A percentile compares a stretch with the other conserved stretches of the same genome.
These are phyloP conservation scores for Gadopsis bispinosus DNA, from an alignment of 2,797 vertebrate genomes.

Conservation along the genomic window DNA sequence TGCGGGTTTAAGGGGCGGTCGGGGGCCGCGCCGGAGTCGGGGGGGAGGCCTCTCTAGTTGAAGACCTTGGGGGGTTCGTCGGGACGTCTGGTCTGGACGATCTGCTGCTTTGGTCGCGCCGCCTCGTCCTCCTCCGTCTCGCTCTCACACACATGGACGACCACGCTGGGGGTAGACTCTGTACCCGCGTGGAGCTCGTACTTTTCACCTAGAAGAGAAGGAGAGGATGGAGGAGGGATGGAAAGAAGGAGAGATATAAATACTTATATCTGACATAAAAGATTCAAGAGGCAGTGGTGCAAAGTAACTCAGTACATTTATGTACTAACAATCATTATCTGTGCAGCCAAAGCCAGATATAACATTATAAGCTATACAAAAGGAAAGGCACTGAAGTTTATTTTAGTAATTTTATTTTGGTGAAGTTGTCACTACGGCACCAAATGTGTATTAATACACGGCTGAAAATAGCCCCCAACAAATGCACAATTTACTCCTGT, in stretches of 20 bases:
- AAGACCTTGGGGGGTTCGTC: slow-evolving; percentile 85
- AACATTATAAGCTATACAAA: background rate
- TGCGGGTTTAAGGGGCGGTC: slow-evolving; percentile 71
- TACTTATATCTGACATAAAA: no score
- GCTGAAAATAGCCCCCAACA: background rate
- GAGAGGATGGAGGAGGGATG: background rate
- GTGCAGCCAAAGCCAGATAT: background rate
- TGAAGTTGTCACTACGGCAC: background rate
- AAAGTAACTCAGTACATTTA: no score
- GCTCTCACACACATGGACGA: slow-evolving; percentile 98
- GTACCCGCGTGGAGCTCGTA: slow-evolving; percentile 98
- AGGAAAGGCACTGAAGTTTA: background rate
- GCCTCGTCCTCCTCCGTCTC: slow-evolving; percentile 91
- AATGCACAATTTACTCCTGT: background rate
- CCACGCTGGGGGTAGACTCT: slow-evolving; percentile 96
- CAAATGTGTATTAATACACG: background rate
- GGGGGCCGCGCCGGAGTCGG: slow-evolving; percentile 53
- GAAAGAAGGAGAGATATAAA: background rate
- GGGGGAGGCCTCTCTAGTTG: slow-evolving; percentile 78
- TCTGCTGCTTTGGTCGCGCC: slow-evolving; percentile 92
- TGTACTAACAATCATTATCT: no score
- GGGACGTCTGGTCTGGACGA: slow-evolving; percentile 94
- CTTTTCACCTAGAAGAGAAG: slow-evolving; percentile 88
- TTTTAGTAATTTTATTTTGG: background rate
- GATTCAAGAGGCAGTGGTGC: no score